These are phyloP conservation scores for Todiramphus chloris DNA, from an alignment of 2,113 vertebrate genomes.

Conservation along the genomic window DNA sequence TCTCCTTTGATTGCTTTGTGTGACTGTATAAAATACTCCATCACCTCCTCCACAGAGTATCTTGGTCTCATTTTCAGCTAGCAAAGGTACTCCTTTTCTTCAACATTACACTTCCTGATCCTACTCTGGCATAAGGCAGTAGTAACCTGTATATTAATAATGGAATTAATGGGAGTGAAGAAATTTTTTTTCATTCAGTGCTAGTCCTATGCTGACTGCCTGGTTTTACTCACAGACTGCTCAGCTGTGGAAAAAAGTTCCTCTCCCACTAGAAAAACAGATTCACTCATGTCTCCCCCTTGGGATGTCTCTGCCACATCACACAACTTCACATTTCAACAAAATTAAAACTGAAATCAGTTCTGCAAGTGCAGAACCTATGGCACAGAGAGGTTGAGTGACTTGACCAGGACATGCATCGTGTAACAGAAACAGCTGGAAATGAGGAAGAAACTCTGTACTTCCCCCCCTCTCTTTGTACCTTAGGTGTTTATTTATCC, in stretches of 20 bases:
- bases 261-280: not conserved
- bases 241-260: not conserved
- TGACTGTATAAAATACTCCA: not conserved
- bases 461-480: not conserved
- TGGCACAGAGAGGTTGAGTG: not conserved
- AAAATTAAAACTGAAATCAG: not conserved
- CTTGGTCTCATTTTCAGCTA: not conserved
- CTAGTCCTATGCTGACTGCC: not conserved
- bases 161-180: not conserved
- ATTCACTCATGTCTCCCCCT: no score
- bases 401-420: not conserved
- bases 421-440: not conserved
- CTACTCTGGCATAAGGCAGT: not conserved
- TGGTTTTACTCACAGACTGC: not conserved
- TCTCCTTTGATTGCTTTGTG: not conserved
- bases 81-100: not conserved
- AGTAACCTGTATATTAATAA: not conserved
- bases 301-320: not conserved
- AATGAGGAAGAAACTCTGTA: not conserved
- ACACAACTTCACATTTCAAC: rapidly evolving
- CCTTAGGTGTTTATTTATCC: not conserved
- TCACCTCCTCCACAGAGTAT: not conserved
- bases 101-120: not conserved
- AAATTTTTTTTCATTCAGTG: not conserved
- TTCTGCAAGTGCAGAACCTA: not conserved